phyloP scores from a whole-genome alignment of 2,797 vertebrate species.

The Pseudocheirus occidentalis region DNA sequence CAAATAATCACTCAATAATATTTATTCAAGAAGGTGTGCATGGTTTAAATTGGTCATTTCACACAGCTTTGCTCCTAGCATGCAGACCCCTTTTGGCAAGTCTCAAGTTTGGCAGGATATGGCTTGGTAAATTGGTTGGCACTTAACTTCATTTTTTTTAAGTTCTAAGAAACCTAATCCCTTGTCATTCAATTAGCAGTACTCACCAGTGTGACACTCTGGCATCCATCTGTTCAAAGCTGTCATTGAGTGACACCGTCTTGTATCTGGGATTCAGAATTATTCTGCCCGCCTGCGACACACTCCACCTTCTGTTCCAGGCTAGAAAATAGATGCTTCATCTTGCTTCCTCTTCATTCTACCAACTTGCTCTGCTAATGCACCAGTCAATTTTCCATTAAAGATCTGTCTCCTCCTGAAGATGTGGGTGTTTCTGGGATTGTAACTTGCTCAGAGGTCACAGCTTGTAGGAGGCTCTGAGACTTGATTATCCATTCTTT shows the following conservation, averaged over 20 bases:
- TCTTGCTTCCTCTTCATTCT: constrained; percentile 63
- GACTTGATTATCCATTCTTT: not conserved
- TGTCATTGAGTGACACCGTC: constrained; percentile 78
- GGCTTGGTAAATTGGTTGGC: constrained; percentile 74
- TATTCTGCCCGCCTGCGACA: constrained; percentile 72
- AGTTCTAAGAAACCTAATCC: constrained; percentile 75
- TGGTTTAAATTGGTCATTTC: constrained; percentile 13
- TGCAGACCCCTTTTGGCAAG: constrained; percentile 65
- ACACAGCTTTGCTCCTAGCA: constrained; percentile 62
- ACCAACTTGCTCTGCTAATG: constrained; percentile 70
- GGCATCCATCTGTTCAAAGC: constrained; percentile 80
- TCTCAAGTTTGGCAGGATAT: constrained; percentile 67
- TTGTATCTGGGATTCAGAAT: constrained; percentile 77
- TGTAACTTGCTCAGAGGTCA: constrained; percentile 31
- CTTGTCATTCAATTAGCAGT: constrained; percentile 79
- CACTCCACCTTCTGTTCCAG: constrained; percentile 80
- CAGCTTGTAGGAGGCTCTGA: not conserved
- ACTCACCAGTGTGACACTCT: constrained; percentile 67
- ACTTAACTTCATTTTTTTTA: constrained; percentile 62
- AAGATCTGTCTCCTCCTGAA: constrained; percentile 57
- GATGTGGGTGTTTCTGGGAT: constrained; percentile 30
- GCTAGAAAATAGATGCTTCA: constrained; percentile 76
- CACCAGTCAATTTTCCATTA: constrained; percentile 65
- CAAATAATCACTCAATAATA: constrained; percentile 18
- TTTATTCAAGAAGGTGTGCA: constrained; percentile 52